Percentiles rank a stretch among this genome's conserved stretches.
Conservation (phyloP, 2,888 invertebrate species). For the Pammene aurita region DNA sequence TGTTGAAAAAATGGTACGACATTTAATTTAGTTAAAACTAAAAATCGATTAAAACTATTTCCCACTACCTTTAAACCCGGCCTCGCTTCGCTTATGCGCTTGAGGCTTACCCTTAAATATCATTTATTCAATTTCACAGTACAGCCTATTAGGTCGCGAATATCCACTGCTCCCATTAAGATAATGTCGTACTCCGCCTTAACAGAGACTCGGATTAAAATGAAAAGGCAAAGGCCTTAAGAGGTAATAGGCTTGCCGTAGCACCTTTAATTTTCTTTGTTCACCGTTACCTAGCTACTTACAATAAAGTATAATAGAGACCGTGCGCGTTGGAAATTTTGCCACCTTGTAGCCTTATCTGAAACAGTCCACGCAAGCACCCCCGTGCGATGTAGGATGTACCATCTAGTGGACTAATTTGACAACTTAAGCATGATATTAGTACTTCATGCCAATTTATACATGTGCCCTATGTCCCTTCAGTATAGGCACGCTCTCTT, state of each 20-base stretch:
- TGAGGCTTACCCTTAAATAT: conserved; percentile 43
- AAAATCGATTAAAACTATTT: too few relatives aligned
- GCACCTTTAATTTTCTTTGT: conserved; percentile 25
- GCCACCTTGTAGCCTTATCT: too few relatives aligned
- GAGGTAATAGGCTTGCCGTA: conserved; percentile 22
- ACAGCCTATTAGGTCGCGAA: conserved; percentile 58
- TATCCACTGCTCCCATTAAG: conserved; percentile 57
- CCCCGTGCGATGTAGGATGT: too few relatives aligned
- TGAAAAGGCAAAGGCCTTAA: conserved; percentile 26
- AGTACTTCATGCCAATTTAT: too few relatives aligned
- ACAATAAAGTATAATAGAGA: not conserved
- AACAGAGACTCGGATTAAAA: conserved; percentile 30
- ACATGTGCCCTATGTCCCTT: too few relatives aligned
- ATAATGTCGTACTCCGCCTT: conserved; percentile 54
- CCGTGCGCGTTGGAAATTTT: not conserved
- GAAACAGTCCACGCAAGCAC: too few relatives aligned
- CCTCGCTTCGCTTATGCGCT: conserved; percentile 39
- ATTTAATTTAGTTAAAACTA: too few relatives aligned
- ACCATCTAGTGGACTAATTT: too few relatives aligned
- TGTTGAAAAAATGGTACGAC: too few relatives aligned
- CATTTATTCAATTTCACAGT: conserved; percentile 60
- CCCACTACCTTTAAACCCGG: too few relatives aligned
- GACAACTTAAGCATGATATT: too few relatives aligned
- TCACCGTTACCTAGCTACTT: not conserved
- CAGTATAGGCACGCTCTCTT: too few relatives aligned